These are phyloP conservation scores for Protodeltote pygarga DNA, from an alignment of 2,888 invertebrate species.

Conservation along the genomic window DNA sequence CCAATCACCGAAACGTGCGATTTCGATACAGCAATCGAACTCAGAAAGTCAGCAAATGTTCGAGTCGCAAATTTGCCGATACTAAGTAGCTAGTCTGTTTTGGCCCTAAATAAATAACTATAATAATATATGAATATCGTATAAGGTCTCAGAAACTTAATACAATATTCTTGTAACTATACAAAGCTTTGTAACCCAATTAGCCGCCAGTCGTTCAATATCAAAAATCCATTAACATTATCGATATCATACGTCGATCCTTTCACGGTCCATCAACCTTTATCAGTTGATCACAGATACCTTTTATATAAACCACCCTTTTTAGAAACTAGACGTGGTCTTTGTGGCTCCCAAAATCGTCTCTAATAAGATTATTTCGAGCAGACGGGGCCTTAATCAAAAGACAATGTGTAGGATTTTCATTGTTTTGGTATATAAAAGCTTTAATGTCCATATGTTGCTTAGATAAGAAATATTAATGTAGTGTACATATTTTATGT, in stretches of 20 bases:
- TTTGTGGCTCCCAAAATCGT: constrained; percentile 16
- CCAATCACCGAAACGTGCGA: too few relatives aligned
- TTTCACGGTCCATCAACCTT: background rate
- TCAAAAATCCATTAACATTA: constrained; percentile 13
- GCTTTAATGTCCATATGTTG: background rate
- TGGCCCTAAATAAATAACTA: too few relatives aligned
- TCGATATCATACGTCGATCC: constrained; percentile 13
- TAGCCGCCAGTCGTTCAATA: constrained; percentile 22
- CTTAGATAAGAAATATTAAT: background rate
- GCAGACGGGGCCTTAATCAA: background rate
- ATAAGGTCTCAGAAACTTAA: too few relatives aligned
- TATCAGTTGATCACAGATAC: background rate
- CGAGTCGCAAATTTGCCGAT: too few relatives aligned
- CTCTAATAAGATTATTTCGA: constrained; percentile 8
- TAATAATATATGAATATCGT: too few relatives aligned
- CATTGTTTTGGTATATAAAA: constrained; percentile 4
- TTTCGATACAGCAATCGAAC: too few relatives aligned
- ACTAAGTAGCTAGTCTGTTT: too few relatives aligned
- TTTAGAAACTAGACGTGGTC: background rate
- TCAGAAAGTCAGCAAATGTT: too few relatives aligned
- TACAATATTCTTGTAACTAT: constrained; percentile 6
- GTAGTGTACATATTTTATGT: background rate
- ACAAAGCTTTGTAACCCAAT: constrained; percentile 13
- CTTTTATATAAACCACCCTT: background rate
- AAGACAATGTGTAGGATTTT: constrained; percentile 6